Conservation (phyloP, 1,140 invertebrate species). For the Pinna nobilis region DNA sequence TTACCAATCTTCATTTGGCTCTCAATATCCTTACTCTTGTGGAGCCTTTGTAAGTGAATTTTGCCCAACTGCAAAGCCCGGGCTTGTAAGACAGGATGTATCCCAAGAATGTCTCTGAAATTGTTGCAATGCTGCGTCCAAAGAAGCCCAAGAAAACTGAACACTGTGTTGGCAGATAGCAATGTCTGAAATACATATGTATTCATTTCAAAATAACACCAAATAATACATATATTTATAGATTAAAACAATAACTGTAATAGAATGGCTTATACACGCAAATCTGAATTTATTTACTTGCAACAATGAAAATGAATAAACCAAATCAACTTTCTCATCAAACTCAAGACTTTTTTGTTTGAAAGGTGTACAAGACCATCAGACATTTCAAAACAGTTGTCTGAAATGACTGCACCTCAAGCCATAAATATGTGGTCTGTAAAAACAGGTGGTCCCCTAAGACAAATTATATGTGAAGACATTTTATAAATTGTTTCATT, state of each 20-base stretch:
- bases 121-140: constrained; percentile 59
- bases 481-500: too few species aligned
- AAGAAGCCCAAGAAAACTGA: constrained; percentile 54
- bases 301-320: too few species aligned
- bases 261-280: background rate
- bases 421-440: too few species aligned
- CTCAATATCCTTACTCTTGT: constrained; percentile 5
- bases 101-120: constrained; percentile 21
- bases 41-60: constrained; percentile 17
- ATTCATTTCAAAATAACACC: background rate
- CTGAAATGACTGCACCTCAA: too few species aligned
- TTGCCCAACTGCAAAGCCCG: constrained; percentile 47
- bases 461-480: too few species aligned
- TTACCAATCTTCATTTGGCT: background rate
- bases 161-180: too few species aligned
- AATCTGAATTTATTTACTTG: too few species aligned
- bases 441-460: too few species aligned
- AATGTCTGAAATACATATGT: constrained; percentile 13
- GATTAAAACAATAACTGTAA: background rate
- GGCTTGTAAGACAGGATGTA: constrained; percentile 47
- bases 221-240: background rate
- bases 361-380: too few species aligned
- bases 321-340: too few species aligned
- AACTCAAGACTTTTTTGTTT: too few species aligned
- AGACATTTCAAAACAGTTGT: too few species aligned